phyloP scores from a whole-genome alignment of 2,797 vertebrate genomes.

The Poeciliopsis turneri region DNA sequence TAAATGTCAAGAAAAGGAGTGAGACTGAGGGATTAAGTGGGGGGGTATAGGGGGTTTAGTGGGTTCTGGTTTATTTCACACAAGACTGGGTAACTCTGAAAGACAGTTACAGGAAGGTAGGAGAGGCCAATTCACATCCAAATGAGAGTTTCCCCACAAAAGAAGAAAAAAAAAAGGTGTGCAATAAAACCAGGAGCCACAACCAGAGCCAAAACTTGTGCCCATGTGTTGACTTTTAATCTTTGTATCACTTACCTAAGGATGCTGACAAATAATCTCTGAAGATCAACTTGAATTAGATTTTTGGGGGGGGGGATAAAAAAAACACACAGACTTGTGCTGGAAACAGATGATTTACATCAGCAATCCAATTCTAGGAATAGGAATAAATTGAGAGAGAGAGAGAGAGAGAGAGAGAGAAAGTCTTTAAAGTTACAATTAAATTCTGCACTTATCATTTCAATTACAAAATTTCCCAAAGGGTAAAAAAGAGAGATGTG shows the following conservation, averaged over 20 bases:
- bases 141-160: slow-evolving; percentile 11
- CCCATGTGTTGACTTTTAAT: not conserved
- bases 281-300: not conserved
- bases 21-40: not conserved
- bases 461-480: slow-evolving; percentile 51
- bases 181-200: not conserved
- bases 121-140: slow-evolving; percentile 20
- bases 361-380: not conserved
- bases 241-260: not conserved
- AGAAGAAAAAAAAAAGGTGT: not conserved
- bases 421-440: slow-evolving; percentile 18
- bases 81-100: not conserved
- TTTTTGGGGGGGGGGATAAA: too few relatives aligned
- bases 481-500: slow-evolving; percentile 28
- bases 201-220: not conserved
- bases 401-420: not conserved
- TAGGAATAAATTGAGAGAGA: not conserved
- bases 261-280: not conserved
- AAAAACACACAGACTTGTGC: not conserved
- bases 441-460: slow-evolving; percentile 29
- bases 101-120: slow-evolving; percentile 10
- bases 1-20: slow-evolving; percentile 63
- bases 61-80: slow-evolving; percentile 1
- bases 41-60: not conserved
- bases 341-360: not conserved